Conservation (phyloP, 2,888 invertebrate species). For the Phrixothrix hirtus region DNA sequence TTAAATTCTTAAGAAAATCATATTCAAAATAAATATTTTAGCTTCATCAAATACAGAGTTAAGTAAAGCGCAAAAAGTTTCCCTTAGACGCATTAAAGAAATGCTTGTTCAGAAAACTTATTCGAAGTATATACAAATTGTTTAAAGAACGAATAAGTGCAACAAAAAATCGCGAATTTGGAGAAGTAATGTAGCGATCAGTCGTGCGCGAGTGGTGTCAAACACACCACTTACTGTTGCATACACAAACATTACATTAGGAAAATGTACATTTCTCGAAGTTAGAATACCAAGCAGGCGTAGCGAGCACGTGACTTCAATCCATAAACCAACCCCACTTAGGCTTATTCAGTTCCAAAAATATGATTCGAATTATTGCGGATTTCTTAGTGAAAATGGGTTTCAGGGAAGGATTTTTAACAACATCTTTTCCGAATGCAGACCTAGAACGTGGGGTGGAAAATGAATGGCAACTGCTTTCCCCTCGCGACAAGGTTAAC, state of each 20-base stretch:
- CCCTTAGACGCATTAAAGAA: too few relatives aligned
- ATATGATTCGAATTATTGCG: constrained; percentile 29
- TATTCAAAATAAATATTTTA: too few relatives aligned
- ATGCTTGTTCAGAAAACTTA: too few relatives aligned
- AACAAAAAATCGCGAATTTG: constrained; percentile 18
- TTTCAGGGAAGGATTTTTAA: constrained; percentile 20
- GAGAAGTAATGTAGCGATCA: constrained; percentile 34
- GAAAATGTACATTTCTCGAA: constrained; percentile 49
- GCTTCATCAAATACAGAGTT: too few relatives aligned
- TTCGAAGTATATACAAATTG: too few relatives aligned
- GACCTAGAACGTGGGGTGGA: constrained; percentile 6
- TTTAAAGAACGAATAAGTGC: neutral
- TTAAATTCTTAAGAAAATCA: too few relatives aligned
- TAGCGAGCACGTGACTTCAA: constrained; percentile 30
- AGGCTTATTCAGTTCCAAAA: constrained; percentile 26
- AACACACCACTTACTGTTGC: constrained; percentile 55
- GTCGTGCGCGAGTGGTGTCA: constrained; percentile 52
- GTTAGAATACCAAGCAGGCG: constrained; percentile 38
- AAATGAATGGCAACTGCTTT: constrained; percentile 11
- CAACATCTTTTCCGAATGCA: constrained; percentile 12
- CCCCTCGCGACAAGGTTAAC: constrained; percentile 1
- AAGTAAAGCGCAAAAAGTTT: too few relatives aligned
- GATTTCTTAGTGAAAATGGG: constrained; percentile 22
- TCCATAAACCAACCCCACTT: constrained; percentile 29
- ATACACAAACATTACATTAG: constrained; percentile 54